Conservation (phyloP, 30 jellyfish, hydroid and myxozoan species). For the Pseudorhiza aurosa region DNA sequence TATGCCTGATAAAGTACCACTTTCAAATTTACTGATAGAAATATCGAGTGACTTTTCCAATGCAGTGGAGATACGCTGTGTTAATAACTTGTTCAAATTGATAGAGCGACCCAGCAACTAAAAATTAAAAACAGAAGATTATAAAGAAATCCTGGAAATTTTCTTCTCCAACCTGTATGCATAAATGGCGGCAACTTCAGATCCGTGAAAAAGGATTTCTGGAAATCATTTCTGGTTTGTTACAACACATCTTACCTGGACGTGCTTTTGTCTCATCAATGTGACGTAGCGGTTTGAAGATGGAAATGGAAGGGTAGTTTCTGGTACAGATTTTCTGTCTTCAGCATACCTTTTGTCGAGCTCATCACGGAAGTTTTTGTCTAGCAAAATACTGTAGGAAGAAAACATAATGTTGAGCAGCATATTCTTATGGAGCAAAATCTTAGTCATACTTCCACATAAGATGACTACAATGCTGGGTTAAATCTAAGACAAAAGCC, state of each 20-base stretch:
- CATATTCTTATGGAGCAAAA: too few relatives aligned
- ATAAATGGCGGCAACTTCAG: neutral
- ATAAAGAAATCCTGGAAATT: neutral
- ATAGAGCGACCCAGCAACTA: conserved; percentile 98
- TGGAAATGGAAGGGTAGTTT: conserved; percentile 86
- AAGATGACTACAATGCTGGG: too few relatives aligned
- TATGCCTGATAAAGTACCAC: conserved; percentile 89
- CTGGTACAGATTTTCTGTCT: conserved; percentile 90
- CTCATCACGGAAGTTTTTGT: conserved; percentile 89
- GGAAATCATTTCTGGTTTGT: too few relatives aligned
- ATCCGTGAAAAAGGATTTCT: neutral
- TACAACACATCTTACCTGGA: conserved; percentile 94
- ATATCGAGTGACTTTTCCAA: conserved; percentile 84
- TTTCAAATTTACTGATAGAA: conserved; percentile 86
- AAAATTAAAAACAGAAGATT: neutral
- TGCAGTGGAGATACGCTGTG: conserved; percentile 88
- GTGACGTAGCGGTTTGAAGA: conserved; percentile 89
- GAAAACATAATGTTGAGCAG: too few relatives aligned
- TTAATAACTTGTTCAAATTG: conserved; percentile 78
- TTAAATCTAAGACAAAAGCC: too few relatives aligned
- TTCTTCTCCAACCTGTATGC: neutral
- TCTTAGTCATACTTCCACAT: too few relatives aligned
- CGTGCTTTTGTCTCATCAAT: conserved; percentile 88
- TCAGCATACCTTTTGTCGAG: conserved; percentile 87
- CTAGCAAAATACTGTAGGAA: conserved; percentile 88